Base-by-base conservation (phyloP, 37 sponge, comb jelly and placozoan genomes). In the Petrosia ficiformis region DNA sequence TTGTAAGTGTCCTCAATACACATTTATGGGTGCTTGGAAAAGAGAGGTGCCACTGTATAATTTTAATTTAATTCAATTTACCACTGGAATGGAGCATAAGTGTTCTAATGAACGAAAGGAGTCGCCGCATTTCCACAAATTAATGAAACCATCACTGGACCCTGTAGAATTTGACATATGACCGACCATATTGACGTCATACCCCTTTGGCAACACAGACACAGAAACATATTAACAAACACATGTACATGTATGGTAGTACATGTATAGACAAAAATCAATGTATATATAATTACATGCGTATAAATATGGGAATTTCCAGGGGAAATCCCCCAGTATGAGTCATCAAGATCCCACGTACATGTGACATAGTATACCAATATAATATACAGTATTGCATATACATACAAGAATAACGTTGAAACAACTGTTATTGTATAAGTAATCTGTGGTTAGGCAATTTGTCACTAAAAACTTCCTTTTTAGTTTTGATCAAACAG, bases 101-200 rank as follows among this genome's bases (percentile, higher is more conserved):
- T 63, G 71, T 42, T 86, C 80, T 67, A 98, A 43, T 24, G 86
- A 74, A 26, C 73, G 79, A 68, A 81, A 90, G 36, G 56, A 42
- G 16, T 82, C 88, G n/a, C 80, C 87, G 74, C 96, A 90, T 64
- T 83, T 84, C 99, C 99, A 98, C 35, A 98, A 30, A 11, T 76
- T 57, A 16, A 98, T 75, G 11, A 35, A 10, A 0, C 93, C 96
- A 73, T 94, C 90, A 68, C 75, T 82, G 0, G 96, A 88, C 1
- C 96, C 96, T 81, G 67, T 5, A 39, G 29, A 44, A 34, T 37
- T 21, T 63, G 39, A 3, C 11, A 4, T 14, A 31, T 1, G 1
- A 65, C 42, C 28, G 11, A 10, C 48, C 6, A 39, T 32, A 38
- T 65, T 2, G 31, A 66, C 42, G 31, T 21, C 26, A 1, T 25